These are phyloP conservation scores for Acanthosoma haemorrhoidale DNA, from an alignment of 2,888 invertebrate genomes.

Conservation along the genomic window DNA sequence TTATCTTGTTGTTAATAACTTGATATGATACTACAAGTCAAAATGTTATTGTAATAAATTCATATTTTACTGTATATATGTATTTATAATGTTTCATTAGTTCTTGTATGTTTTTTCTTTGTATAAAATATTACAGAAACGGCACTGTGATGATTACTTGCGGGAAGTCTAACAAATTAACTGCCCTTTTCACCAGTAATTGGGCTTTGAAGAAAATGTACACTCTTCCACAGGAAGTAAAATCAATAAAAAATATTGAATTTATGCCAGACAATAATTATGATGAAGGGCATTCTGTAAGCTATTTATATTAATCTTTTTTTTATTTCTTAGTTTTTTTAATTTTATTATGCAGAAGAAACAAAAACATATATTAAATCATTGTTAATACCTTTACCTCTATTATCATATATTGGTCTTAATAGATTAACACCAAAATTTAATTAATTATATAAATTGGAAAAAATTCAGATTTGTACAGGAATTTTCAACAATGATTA, in stretches of 20 bases:
- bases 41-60: neutral
- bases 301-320: neutral
- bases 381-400: no score
- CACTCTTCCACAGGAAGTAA: neutral
- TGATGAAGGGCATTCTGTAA: neutral
- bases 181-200: neutral
- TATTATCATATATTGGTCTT: neutral
- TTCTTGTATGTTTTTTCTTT: no score
- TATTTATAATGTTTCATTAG: neutral
- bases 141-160: neutral
- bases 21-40: no score
- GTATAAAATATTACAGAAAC: neutral
- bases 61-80: neutral
- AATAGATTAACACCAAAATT: neutral
- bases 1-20: no score
- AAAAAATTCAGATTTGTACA: neutral
- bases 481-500: neutral
- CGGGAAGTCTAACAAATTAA: neutral
- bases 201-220: neutral
- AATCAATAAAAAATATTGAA: neutral
- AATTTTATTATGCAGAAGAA: no score
- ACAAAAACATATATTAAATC: no score
- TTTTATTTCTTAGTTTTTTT: no score
- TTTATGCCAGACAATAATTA: neutral
- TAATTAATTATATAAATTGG: neutral